phyloP scores from a whole-genome alignment of 2,113 vertebrate species.

The Arvicanthis niloticus region DNA sequence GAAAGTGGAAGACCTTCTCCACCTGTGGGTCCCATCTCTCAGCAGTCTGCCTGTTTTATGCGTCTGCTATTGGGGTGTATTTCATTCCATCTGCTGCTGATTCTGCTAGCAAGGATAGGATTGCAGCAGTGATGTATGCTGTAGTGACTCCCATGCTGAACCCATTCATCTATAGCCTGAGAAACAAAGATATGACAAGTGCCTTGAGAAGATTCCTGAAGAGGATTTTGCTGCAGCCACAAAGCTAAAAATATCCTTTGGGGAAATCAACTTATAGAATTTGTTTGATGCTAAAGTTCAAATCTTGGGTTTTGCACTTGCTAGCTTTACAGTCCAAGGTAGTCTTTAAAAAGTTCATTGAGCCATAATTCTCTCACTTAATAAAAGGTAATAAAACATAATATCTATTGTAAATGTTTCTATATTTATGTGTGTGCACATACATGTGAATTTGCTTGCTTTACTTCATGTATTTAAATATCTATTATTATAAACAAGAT shows the following conservation, averaged over 20 bases:
- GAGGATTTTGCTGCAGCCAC: not conserved
- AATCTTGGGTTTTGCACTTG: not conserved
- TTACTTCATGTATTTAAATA: not conserved
- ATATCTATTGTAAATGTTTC: not conserved
- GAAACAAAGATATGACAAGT: conserved; percentile 74
- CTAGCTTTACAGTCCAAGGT: not conserved
- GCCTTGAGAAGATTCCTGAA: conserved; percentile 67
- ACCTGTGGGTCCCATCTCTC: conserved; percentile 79
- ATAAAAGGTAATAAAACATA: not conserved
- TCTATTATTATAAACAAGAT: not conserved
- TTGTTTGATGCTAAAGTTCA: not conserved
- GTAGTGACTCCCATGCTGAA: conserved; percentile 79
- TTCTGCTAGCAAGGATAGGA: conserved; percentile 64
- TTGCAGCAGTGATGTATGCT: conserved; percentile 75
- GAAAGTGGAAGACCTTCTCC: conserved; percentile 77
- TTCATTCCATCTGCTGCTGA: conserved; percentile 69
- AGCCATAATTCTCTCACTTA: not conserved
- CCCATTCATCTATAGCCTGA: conserved; percentile 81
- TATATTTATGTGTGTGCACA: not conserved
- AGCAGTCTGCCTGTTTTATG: conserved; percentile 73
- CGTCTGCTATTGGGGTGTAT: conserved; percentile 75
- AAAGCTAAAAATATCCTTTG: not conserved
- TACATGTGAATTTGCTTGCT: not conserved
- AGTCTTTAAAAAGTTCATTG: not conserved
- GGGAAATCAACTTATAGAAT: not conserved